phyloP scores from a whole-genome alignment of 2,113 vertebrate species.

The Clinocottus analis region DNA sequence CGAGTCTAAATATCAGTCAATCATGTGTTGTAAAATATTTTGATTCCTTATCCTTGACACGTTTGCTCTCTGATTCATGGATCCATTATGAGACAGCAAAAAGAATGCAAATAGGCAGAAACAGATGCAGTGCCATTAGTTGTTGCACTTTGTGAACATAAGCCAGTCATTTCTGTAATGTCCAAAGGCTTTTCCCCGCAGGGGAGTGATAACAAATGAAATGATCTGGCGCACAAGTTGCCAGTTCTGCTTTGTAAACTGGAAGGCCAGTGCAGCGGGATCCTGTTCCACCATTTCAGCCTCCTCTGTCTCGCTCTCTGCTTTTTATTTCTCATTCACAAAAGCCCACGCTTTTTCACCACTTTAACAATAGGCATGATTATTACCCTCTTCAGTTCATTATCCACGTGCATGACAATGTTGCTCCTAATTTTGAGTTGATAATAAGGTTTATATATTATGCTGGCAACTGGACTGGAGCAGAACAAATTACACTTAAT shows the following conservation, averaged over 20 bases:
- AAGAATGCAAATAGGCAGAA: conserved; percentile 67
- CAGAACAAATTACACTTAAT: conserved; percentile 20
- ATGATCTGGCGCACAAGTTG: conserved; percentile 70
- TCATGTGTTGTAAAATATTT: conserved; percentile 5
- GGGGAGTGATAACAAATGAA: conserved; percentile 67
- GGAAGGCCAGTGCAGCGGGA: conserved; percentile 55
- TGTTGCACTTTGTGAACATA: conserved; percentile 74
- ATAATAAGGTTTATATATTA: conserved; percentile 38
- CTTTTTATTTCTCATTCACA: conserved; percentile 10
- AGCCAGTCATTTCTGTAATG: conserved; percentile 65
- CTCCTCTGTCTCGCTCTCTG: conserved; percentile 12
- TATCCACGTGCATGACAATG: conserved; percentile 16
- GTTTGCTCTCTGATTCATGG: conserved; percentile 29
- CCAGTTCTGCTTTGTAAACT: conserved; percentile 67
- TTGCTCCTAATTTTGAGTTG: conserved; percentile 20
- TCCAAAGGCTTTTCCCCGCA: conserved; percentile 55
- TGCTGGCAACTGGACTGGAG: conserved; percentile 14
- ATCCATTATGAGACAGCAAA: conserved; percentile 58
- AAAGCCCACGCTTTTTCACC: not conserved
- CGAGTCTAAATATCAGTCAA: conserved; percentile 19
- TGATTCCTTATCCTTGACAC: conserved; percentile 24
- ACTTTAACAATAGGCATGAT: conserved; percentile 21
- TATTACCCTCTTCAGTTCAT: conserved; percentile 23
- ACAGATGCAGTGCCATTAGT: conserved; percentile 67
- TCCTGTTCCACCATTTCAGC: conserved; percentile 58